Evolutionary conservation across 2,113 vertebrate species (phyloP), one percentile per base, ranked within the genome.

Genomic region (Sylvietta virens): DNA sequence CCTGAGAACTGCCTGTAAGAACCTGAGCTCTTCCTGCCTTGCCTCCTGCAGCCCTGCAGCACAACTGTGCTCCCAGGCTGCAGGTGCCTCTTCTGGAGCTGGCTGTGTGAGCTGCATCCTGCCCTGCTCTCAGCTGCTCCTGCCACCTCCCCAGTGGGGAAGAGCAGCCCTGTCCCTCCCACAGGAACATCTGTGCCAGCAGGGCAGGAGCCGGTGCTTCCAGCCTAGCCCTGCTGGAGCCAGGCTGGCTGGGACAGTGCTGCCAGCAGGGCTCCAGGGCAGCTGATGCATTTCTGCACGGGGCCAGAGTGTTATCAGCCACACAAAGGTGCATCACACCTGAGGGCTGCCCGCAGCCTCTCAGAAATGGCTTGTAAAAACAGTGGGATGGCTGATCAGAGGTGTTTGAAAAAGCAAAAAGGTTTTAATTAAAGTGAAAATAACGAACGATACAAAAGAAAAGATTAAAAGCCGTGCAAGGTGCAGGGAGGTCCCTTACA

Each of bases 131-230:
- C 40, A 31, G 78, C 42, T 67, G 71, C 53, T 77, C 13, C 0
- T 18, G 30, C 17, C 6, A 5, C 33, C 15, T 65, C 39, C 51
- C 47, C 42, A 9, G 44, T 0, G 48, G 12, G 44, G 37, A 57
- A 9, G 19, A 19, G 24, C 48, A 80, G 27, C n/a, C 31, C 53
- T 0, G 3, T n/a, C 53, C 77, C 56, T 53, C 21, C 8, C 60
- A 6, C 0, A 0, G 24, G 10, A 45, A 13, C 8, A 0, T 13
- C 76, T n/a, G 21, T 40, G 60, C 64, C 39, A 61, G 40, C 45
- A 56, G 28, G 2, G 0, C 30, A 11, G 0, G 3, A 27, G 74
- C 0, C 9, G 50, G 40, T 0, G 10, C 71, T 70, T 20, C 62
- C 48, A 81, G 51, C 18, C 12, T 0, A 0, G 35, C 37, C 39